Evolutionary conservation across 2,113 vertebrate species (phyloP).

Genomic region (Meleagris gallopavo): DNA sequence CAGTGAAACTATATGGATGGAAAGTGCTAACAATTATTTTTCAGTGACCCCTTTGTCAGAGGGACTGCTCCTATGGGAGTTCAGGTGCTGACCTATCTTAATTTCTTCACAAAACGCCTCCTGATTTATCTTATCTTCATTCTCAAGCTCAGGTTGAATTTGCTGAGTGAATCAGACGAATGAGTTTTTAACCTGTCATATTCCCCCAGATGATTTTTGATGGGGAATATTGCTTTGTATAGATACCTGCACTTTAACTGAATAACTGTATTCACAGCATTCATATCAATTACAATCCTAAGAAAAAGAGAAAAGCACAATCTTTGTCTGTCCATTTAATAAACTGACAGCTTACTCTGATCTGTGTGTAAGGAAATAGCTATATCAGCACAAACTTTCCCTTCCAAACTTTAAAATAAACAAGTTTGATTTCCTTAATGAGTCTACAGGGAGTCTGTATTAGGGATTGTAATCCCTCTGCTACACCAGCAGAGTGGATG

Average conservation of each 20-base stretch:
- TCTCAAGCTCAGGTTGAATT: background rate
- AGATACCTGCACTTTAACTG: background rate
- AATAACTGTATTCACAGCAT: background rate
- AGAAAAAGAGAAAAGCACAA: background rate
- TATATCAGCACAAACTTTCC: background rate
- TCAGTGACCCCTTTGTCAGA: background rate
- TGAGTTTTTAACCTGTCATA: background rate
- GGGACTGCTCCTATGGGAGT: background rate
- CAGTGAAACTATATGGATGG: background rate
- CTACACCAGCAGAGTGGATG: background rate
- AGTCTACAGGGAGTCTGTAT: background rate
- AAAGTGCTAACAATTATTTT: slow-evolving; percentile 1
- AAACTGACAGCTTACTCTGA: background rate
- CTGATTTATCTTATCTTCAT: background rate
- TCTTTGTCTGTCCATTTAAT: background rate
- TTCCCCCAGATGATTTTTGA: background rate
- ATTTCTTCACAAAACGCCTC: background rate
- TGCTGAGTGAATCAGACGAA: background rate
- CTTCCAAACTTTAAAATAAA: background rate
- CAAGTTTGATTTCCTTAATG: background rate
- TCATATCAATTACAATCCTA: background rate
- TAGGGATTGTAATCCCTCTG: background rate
- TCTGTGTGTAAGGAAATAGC: background rate
- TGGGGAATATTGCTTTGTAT: background rate
- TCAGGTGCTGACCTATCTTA: background rate